Percentiles rank a stretch among this genome's conserved stretches.
Evolutionary conservation across 2,888 invertebrate genomes (phyloP).

Genomic region (Sericinus montela): DNA sequence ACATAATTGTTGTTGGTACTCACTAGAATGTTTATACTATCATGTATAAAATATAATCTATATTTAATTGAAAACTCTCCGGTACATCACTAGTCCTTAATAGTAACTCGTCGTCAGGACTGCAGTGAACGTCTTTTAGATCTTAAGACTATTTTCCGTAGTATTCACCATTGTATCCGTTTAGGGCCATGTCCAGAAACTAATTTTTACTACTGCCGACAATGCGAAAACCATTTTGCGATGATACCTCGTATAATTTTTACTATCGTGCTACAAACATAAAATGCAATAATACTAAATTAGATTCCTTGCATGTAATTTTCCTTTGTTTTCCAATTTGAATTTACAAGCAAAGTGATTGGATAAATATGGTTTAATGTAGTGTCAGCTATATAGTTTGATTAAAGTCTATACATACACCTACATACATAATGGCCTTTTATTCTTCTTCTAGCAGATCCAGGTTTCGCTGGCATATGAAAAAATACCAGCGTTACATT

Average conservation of each 20-base stretch:
- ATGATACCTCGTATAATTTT: slow-evolving; percentile 10
- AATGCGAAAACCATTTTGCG: slow-evolving; percentile 3
- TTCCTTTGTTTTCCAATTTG: slow-evolving; percentile 6
- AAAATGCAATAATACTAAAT: slow-evolving; percentile 5
- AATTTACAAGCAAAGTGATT: slow-evolving; percentile 1
- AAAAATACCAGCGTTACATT: too few species aligned
- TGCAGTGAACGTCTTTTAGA: slow-evolving; percentile 56
- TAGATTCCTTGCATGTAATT: slow-evolving; percentile 1
- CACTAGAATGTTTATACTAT: too few species aligned
- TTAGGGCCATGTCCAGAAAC: slow-evolving; percentile 26
- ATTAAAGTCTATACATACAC: too few species aligned
- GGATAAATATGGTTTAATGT: slow-evolving; percentile 3
- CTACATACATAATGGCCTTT: too few species aligned
- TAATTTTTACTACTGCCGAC: slow-evolving; percentile 17
- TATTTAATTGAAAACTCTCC: neutral
- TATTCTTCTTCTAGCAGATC: too few species aligned
- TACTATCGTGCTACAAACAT: slow-evolving; percentile 4
- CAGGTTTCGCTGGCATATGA: too few species aligned
- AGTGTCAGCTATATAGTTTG: neutral
- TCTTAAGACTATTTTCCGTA: slow-evolving; percentile 67
- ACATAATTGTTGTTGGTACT: too few species aligned
- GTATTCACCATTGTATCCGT: slow-evolving; percentile 61
- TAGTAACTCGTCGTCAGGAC: slow-evolving; percentile 57
- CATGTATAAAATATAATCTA: neutral
- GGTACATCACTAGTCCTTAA: slow-evolving; percentile 57